Evolutionary conservation across 2,888 invertebrate species (phyloP), one percentile per base, ranked within the genome.

Genomic region (Chalcosyrphus nemorum): DNA sequence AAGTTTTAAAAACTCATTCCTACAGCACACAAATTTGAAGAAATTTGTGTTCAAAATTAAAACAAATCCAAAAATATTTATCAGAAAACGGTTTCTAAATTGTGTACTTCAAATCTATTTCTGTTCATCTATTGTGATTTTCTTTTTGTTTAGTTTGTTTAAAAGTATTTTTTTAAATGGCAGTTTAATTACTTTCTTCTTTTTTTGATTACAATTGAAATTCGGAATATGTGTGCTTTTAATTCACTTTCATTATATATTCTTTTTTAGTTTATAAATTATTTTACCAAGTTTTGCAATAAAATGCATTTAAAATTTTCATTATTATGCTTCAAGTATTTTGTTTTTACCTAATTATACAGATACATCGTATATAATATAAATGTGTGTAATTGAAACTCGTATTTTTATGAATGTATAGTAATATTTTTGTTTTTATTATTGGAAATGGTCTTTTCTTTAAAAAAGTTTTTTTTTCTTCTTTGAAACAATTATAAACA

Each of bases 261-360:
- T 13, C 13, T 15, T 84, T 66, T 81, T 57, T 47, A 43, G 5
- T 71, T 66, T 59, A 66, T 82, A n/a, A n/a, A n/a, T 27, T 77
- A 17, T 81, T 17, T 50, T 66, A 75, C 86, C 87, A 88, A 89
- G 87, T 88, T 86, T n/a, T 87, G 88, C 89, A 89, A 86, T 88
- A 87, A 77, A 38, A 88, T 88, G 87, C 78, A 86, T 61, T 78
- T 43, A 35, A 87, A 68, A 86, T 38, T n/a, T 38, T n/a, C 56
- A 77, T 86, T 76, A 52, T 68, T 76, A 59, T 47, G 61, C 6
- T 71, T 75, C 35, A 61, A 72, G n/a, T n/a, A 80, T 29, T 63
- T 13, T 47, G 21, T 24, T 3, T 32, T 57, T 72, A 72, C 38
- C 63, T 68, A 68, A 27, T 77, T 57, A 77, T 66, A 78, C 35